Conservation (phyloP, 2,797 vertebrate species). For the Muraenolepis orangiensis region DNA sequence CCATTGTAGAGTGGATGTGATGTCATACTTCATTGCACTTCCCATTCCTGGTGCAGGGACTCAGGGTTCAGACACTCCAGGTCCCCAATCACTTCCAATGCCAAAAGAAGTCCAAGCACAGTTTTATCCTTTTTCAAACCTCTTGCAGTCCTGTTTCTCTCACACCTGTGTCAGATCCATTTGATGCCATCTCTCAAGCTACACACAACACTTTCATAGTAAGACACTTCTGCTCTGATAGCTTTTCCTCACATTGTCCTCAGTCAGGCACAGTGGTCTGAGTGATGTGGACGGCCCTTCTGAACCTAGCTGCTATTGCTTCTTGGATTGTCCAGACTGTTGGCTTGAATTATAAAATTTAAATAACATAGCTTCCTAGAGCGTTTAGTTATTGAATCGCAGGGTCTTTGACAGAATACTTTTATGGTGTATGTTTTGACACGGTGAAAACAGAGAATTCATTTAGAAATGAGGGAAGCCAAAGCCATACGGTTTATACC, state of each 20-base stretch:
- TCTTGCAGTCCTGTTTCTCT: constrained; percentile 11
- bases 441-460: too few relatives aligned
- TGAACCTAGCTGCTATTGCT: constrained; percentile 14
- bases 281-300: neutral
- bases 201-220: constrained; percentile 12
- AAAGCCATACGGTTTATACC: too few relatives aligned
- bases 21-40: neutral
- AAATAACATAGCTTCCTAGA: too few relatives aligned
- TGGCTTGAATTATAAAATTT: too few relatives aligned
- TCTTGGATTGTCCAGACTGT: too few relatives aligned
- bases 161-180: neutral
- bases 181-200: constrained; percentile 19
- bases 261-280: constrained; percentile 18
- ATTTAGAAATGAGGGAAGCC: too few relatives aligned
- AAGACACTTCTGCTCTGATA: constrained; percentile 8
- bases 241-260: constrained; percentile 8
- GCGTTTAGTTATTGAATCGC: too few relatives aligned
- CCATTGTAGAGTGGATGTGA: neutral
- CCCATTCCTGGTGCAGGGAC: constrained; percentile 13
- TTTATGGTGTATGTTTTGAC: too few relatives aligned
- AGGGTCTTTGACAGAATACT: too few relatives aligned
- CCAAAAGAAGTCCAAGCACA: constrained; percentile 12
- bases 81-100: neutral
- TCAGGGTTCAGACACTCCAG: too few relatives aligned
- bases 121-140: constrained; percentile 16